A percentile compares a stretch with the other conserved stretches of the same genome.
These are phyloP conservation scores for Neolamprologus fasciatus DNA, from an alignment of 2,113 vertebrate genomes.

Conservation along the genomic window DNA sequence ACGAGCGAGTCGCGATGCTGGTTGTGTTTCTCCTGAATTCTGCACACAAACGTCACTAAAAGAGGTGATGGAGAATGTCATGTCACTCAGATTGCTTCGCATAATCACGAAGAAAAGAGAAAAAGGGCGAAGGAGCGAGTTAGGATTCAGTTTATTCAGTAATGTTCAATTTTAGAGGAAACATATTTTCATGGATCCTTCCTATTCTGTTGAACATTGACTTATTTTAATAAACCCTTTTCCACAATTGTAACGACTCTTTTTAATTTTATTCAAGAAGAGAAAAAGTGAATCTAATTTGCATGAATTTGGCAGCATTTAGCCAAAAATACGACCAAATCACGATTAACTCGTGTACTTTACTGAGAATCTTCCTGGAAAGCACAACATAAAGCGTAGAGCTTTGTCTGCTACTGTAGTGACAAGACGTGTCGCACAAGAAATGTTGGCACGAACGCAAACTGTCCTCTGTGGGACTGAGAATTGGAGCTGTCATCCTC, in stretches of 20 bases:
- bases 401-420: not conserved
- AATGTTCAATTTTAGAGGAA: not conserved
- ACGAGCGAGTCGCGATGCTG: not conserved
- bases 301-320: not conserved
- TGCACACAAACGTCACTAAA: not conserved
- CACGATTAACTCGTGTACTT: not conserved
- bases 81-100: not conserved
- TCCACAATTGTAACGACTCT: not conserved
- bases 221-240: not conserved
- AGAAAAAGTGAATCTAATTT: not conserved
- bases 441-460: constrained; percentile 29
- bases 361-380: not conserved
- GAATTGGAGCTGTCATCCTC: constrained; percentile 40
- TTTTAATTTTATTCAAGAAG: not conserved
- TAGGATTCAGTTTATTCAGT: not conserved
- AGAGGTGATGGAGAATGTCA: not conserved
- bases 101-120: not conserved
- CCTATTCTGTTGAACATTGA: not conserved
- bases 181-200: not conserved
- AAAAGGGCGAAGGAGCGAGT: not conserved
- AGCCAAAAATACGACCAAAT: not conserved
- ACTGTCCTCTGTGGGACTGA: constrained; percentile 14
- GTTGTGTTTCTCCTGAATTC: not conserved
- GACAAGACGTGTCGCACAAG: constrained; percentile 17
- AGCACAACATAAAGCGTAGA: not conserved